These are phyloP conservation scores for Heliocidaris erythrogramma DNA, from an alignment of 35 echinoderm and acorn worm species.

Conservation along the genomic window DNA sequence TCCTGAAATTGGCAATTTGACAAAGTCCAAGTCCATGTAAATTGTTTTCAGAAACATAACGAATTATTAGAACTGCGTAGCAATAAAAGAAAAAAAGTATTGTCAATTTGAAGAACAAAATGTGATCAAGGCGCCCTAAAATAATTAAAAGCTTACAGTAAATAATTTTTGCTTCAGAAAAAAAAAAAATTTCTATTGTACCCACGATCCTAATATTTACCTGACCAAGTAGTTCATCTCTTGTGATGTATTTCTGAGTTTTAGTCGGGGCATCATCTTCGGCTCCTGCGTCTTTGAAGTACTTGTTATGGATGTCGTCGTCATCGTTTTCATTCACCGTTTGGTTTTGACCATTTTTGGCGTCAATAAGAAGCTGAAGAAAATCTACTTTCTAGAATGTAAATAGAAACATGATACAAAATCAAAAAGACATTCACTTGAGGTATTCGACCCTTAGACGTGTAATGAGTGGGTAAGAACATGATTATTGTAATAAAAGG, in stretches of 20 bases:
- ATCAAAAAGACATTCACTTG: no score
- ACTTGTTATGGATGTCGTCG: neutral
- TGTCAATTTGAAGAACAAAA: no score
- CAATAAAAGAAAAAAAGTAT: no score
- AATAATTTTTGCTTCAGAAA: neutral
- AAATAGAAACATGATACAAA: no score
- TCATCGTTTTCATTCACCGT: conserved; percentile 3
- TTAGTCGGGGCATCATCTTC: neutral
- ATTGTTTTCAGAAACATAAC: no score
- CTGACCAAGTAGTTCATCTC: neutral
- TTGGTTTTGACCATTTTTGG: neutral
- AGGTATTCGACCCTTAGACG: no score
- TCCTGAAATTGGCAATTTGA: no score
- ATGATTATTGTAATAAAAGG: no score
- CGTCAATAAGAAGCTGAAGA: neutral
- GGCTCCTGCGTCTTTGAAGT: neutral
- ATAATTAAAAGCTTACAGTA: neutral
- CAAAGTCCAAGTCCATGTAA: no score
- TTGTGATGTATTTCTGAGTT: neutral
- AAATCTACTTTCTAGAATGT: neutral
- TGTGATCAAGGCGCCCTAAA: no score
- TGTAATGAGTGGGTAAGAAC: no score
- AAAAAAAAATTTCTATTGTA: neutral
- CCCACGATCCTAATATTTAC: neutral
- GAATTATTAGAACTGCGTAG: no score